Evolutionary conservation across 1,140 invertebrate genomes (phyloP).

Genomic region (Nebria ingens): DNA sequence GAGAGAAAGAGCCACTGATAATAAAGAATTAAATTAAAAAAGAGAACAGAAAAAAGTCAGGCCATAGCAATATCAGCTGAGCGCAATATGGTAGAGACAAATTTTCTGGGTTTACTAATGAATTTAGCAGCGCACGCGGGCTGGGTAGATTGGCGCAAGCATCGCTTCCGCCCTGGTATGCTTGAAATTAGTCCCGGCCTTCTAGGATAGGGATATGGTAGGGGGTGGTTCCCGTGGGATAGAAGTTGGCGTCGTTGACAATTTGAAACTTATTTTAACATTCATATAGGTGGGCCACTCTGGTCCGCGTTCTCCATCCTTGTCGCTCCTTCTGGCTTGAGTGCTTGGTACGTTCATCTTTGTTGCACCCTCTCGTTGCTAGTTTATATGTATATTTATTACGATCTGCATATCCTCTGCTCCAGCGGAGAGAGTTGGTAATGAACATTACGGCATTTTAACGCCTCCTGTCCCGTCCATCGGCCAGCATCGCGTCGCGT

Average conservation of each 20-base stretch:
- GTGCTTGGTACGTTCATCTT: background rate
- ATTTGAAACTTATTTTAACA: constrained; percentile 40
- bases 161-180: constrained; percentile 13
- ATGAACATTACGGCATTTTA: constrained; percentile 20
- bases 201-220: constrained; percentile 18
- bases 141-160: constrained; percentile 25
- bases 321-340: background rate
- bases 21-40: constrained; percentile 26
- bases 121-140: constrained; percentile 27
- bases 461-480: constrained; percentile 10
- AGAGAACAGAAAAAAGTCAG: constrained; percentile 22
- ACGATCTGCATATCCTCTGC: constrained; percentile 24
- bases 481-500: background rate
- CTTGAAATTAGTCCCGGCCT: constrained; percentile 21
- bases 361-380: constrained; percentile 9
- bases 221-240: constrained; percentile 22
- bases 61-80: constrained; percentile 10
- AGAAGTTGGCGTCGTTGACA: constrained; percentile 35
- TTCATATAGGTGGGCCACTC: constrained; percentile 32
- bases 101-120: constrained; percentile 32
- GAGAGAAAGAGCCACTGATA: constrained; percentile 19
- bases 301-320: no score
- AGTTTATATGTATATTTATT: constrained; percentile 33
- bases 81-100: constrained; percentile 22
- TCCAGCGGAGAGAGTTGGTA: constrained; percentile 7